phyloP scores from a whole-genome alignment of 2,113 vertebrate species.

The Arothron firmamentum region DNA sequence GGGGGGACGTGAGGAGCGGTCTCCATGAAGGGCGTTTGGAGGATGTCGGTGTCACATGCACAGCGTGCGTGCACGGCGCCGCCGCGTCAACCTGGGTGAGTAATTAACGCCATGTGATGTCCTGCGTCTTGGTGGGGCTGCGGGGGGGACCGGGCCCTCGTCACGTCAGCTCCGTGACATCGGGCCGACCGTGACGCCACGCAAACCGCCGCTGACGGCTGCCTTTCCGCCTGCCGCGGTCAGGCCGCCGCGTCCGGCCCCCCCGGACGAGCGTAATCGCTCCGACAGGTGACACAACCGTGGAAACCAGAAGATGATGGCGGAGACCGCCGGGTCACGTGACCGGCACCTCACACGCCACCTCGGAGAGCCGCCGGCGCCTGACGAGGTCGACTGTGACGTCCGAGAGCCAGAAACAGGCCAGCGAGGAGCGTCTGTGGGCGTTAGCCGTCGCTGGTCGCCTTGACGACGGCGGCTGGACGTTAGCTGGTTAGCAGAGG shows the following conservation, averaged over 20 bases:
- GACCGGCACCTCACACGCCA: constrained; percentile 53
- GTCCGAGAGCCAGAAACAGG: not conserved
- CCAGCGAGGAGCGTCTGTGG: too few relatives aligned
- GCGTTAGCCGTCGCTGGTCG: not conserved
- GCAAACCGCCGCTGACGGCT: constrained; percentile 54
- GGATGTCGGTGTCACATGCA: constrained; percentile 1
- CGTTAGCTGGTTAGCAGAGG: too few relatives aligned
- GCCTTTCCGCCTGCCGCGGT: constrained; percentile 61
- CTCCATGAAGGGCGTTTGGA: not conserved
- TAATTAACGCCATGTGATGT: constrained; percentile 16
- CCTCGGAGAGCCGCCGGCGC: constrained; percentile 15
- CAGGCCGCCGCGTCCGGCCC: constrained; percentile 33
- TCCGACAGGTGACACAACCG: constrained; percentile 69
- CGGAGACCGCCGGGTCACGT: constrained; percentile 41
- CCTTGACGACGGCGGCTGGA: too few relatives aligned
- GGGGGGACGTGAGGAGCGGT: too few relatives aligned
- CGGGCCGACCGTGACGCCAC: constrained; percentile 38
- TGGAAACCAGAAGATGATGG: constrained; percentile 64
- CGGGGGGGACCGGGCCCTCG: constrained; percentile 29
- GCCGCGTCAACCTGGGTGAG: constrained; percentile 27
- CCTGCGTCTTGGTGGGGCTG: constrained; percentile 15
- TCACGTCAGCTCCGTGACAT: constrained; percentile 55
- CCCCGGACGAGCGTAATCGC: constrained; percentile 49
- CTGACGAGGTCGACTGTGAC: constrained; percentile 26
- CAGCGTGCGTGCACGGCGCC: too few relatives aligned